Evolutionary conservation across 37 sponge, comb jelly and placozoan genomes (phyloP).

Genomic region (Theonella swinhoei): DNA sequence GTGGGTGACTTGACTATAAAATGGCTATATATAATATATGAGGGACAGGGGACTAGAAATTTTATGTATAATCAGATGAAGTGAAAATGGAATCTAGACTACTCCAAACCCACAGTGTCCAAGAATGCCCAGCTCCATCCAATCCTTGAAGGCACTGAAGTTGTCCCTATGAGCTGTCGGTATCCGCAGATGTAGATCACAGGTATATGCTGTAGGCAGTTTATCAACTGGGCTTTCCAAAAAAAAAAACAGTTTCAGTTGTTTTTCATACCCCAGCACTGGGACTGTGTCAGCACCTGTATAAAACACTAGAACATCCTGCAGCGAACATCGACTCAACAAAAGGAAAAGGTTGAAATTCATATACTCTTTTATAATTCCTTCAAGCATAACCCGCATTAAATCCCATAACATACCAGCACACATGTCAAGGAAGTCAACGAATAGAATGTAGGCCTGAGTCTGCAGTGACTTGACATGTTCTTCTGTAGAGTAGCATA

Average conservation of each 20-base stretch:
- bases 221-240: background rate
- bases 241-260: background rate
- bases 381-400: background rate
- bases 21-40: too few species aligned
- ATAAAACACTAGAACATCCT: constrained; percentile 39
- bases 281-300: constrained; percentile 26
- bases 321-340: constrained; percentile 12
- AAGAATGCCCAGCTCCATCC: background rate
- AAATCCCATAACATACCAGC: constrained; percentile 14
- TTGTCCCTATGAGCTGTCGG: background rate
- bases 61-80: background rate
- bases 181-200: constrained; percentile 17
- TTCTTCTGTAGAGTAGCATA: background rate
- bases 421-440: constrained; percentile 53
- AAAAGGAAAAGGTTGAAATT: too few species aligned
- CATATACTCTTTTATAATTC: too few species aligned
- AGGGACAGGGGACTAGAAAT: background rate
- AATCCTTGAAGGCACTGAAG: too few species aligned
- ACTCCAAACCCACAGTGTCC: background rate
- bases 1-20: too few species aligned
- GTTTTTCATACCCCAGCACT: constrained; percentile 16
- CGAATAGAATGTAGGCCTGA: constrained; percentile 35
- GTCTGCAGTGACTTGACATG: background rate
- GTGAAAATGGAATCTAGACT: background rate
- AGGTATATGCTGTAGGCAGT: constrained; percentile 41